These are phyloP conservation scores for Drosophila nigromelanica DNA, from an alignment of 1,140 invertebrate species.

Conservation along the genomic window DNA sequence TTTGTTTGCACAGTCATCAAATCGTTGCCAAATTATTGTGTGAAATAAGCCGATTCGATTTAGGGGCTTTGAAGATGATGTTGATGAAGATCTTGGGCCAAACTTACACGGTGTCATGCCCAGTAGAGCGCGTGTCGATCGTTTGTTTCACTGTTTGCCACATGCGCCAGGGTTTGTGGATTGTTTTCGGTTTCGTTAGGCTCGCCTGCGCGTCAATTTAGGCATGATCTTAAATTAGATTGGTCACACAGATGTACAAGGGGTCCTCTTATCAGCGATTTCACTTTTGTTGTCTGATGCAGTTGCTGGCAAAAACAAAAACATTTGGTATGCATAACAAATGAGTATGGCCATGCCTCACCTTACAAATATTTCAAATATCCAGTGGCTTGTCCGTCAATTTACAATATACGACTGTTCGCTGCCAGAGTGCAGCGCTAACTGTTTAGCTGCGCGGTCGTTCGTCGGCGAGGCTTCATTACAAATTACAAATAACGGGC, in stretches of 20 bases:
- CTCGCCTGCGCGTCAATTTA: slow-evolving; percentile 42
- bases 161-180: slow-evolving; percentile 17
- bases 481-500: slow-evolving; percentile 72
- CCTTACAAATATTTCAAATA: slow-evolving; percentile 30
- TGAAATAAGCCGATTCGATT: slow-evolving; percentile 37
- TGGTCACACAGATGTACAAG: slow-evolving; percentile 30
- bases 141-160: slow-evolving; percentile 6
- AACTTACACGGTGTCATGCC: slow-evolving; percentile 66
- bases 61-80: neutral
- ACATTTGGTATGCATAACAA: slow-evolving; percentile 42
- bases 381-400: slow-evolving; percentile 2
- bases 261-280: slow-evolving; percentile 68
- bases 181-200: slow-evolving; percentile 36
- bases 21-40: slow-evolving; percentile 64
- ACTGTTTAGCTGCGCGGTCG: slow-evolving; percentile 43
- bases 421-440: slow-evolving; percentile 58
- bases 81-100: slow-evolving; percentile 23
- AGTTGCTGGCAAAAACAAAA: slow-evolving; percentile 43
- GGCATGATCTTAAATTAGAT: slow-evolving; percentile 30
- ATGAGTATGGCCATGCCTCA: slow-evolving; percentile 22
- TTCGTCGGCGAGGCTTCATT: slow-evolving; percentile 66
- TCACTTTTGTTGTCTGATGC: slow-evolving; percentile 64
- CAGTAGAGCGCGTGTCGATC: slow-evolving; percentile 30
- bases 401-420: slow-evolving; percentile 46
- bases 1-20: slow-evolving; percentile 61